Percentiles rank a stretch among this genome's conserved stretches.
phyloP scores from a whole-genome alignment of 2,888 invertebrate species.

The Eupeodes luniger region DNA sequence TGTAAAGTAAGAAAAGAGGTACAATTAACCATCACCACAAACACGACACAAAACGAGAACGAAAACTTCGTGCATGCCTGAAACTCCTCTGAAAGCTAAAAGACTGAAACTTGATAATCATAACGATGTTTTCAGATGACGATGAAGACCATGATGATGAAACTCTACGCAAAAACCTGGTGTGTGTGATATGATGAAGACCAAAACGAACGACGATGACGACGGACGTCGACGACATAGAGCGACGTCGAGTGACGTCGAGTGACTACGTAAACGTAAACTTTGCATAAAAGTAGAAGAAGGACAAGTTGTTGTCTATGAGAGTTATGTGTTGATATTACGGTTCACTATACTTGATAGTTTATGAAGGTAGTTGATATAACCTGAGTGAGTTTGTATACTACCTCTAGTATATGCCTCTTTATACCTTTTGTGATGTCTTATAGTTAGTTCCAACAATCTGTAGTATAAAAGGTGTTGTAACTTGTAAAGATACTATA shows the following conservation, averaged over 20 bases:
- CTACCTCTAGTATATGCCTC: conserved; percentile 9
- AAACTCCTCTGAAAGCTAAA: neutral
- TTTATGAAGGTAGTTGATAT: conserved; percentile 1
- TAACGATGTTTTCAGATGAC: neutral
- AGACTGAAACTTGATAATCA: conserved; percentile 22
- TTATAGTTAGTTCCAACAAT: neutral
- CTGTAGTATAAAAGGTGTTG: neutral
- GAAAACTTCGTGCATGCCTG: conserved; percentile 51
- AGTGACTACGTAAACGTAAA: neutral
- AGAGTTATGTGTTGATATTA: conserved; percentile 61
- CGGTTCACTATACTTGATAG: conserved; percentile 45
- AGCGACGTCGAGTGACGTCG: too few species aligned
- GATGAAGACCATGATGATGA: conserved; percentile 18
- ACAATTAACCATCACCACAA: conserved; percentile 54
- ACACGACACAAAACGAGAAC: conserved; percentile 36
- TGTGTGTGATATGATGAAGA: neutral
- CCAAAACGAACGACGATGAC: too few species aligned
- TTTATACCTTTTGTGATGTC: conserved; percentile 13
- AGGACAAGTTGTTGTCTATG: conserved; percentile 18
- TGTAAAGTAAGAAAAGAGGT: conserved; percentile 40
- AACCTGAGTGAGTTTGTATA: conserved; percentile 23
- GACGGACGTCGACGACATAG: too few species aligned
- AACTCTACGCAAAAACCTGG: conserved; percentile 16
- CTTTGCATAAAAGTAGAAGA: conserved; percentile 12
- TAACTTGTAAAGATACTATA: neutral